These are phyloP conservation scores for Meteorus sp. DNA, from an alignment of 1,140 invertebrate genomes.

Conservation along the genomic window DNA sequence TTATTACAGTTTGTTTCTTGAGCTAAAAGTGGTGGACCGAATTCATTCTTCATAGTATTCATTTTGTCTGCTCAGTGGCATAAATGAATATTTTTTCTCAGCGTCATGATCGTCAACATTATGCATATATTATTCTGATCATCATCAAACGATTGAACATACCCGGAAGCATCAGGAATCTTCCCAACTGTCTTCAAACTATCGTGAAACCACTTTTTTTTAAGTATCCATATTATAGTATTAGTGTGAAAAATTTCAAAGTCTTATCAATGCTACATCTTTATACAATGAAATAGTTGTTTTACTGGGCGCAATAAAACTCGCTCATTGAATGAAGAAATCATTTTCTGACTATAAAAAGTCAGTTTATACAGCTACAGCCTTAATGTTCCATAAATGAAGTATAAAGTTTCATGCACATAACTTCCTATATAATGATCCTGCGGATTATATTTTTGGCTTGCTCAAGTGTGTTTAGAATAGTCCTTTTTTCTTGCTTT, in stretches of 20 bases:
- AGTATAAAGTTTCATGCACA: too few species aligned
- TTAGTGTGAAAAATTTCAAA: conserved; percentile 21
- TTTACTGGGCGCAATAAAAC: conserved; percentile 1
- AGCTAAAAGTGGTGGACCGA: neutral
- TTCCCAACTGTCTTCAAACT: neutral
- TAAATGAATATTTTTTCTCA: too few species aligned
- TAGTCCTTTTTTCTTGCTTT: conserved; percentile 65
- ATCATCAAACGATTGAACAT: too few species aligned
- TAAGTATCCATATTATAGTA: conserved; percentile 6
- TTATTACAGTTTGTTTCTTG: neutral
- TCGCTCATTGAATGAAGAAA: neutral
- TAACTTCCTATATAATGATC: neutral
- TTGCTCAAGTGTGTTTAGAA: conserved; percentile 52
- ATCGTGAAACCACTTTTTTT: conserved; percentile 1
- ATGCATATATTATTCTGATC: too few species aligned
- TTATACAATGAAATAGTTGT: conserved; percentile 27
- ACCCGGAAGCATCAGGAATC: too few species aligned
- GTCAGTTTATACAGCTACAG: conserved; percentile 4
- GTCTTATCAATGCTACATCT: conserved; percentile 23
- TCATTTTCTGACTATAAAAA: neutral
- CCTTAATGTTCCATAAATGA: neutral
- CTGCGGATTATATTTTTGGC: conserved; percentile 16
- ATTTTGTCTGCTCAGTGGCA: too few species aligned
- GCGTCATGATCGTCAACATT: too few species aligned
- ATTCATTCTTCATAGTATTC: neutral